Base-by-base conservation (phyloP, 2,888 invertebrate species). In the Xiphydria camelus region DNA sequence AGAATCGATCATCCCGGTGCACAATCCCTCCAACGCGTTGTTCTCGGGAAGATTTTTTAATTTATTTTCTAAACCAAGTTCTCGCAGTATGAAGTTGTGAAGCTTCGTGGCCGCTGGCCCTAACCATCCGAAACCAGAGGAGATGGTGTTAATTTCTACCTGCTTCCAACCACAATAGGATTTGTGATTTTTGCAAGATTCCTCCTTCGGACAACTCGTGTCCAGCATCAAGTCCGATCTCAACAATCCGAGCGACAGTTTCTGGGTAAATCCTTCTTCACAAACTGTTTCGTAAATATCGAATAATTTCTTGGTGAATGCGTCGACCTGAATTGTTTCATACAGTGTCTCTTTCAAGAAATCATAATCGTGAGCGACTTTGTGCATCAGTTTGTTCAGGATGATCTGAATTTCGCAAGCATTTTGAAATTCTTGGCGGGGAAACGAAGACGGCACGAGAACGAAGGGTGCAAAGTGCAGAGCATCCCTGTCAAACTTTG, bases 81-180 rank as follows among this genome's bases (percentile, higher is more conserved):
- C 65, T 49, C 58, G 57, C 29, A 69, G 53, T 41, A 64, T 66
- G 76, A 84, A 94, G 90, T 89, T 90, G 82, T 95, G 94, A 63
- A 94, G 84, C 64, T 83, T 79, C 72, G 83, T 82, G 62, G 93
- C 87, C 65, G 84, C 81, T 49, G 92, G 88, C 59, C 93, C 92
- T 63, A 98, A 84, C 79, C 94, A 95, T 68, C 92, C 94, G 82
- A 97, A 96, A 66, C 96, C 94, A 47, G 94, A 89, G 37, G 98
- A 94, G 68, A 98, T 96, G 65, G 94, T 94, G 83, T 98, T 98
- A 78, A 96, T 88, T 81, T 98, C 98, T 69, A 99, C 85, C 78
- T 89, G 89, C 77, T 89, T 92, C 84, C 88, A 89, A 71, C 87
- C 88, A 77, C 88, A 88, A 79, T 85, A 87, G 3, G 83, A 80